A percentile compares a stretch with the other conserved stretches of the same genome.
Evolutionary conservation across 2,797 vertebrate species (phyloP).

Genomic region (Selene dorsalis): DNA sequence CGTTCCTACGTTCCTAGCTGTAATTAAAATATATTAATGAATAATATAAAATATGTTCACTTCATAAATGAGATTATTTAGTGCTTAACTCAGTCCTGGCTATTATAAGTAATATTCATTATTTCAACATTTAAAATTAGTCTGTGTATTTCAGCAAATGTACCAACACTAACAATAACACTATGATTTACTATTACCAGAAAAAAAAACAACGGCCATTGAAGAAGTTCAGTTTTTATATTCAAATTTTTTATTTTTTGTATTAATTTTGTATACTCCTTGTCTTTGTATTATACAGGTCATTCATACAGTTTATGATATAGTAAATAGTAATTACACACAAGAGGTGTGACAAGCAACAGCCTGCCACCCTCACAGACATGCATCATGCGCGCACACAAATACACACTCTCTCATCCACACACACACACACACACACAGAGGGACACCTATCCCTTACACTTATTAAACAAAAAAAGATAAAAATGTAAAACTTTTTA

Average conservation of each 20-base stretch:
- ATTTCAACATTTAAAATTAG: neutral
- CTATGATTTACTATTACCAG: neutral
- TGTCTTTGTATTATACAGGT: constrained; percentile 84
- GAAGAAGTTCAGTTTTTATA: constrained; percentile 62
- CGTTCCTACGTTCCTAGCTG: constrained; percentile 27
- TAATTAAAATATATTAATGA: too few species aligned
- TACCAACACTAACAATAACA: neutral
- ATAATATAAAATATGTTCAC: too few species aligned
- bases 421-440: constrained; percentile 28
- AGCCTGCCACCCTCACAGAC: constrained; percentile 71
- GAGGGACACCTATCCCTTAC: constrained; percentile 56
- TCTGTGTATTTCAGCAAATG: neutral
- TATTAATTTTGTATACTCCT: constrained; percentile 84
- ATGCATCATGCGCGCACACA: constrained; percentile 70
- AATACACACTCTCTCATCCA: constrained; percentile 23
- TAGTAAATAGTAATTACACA: constrained; percentile 84
- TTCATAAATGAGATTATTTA: neutral
- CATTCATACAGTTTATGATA: constrained; percentile 85
- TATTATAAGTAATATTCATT: neutral
- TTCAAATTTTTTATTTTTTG: constrained; percentile 74
- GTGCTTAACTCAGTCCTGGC: neutral
- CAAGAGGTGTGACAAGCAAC: constrained; percentile 70
- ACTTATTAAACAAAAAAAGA: constrained; percentile 65
- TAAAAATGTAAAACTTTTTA: constrained; percentile 79
- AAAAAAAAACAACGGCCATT: constrained; percentile 12